Evolutionary conservation across 2,113 vertebrate species (phyloP), one percentile per base, ranked within the genome.

Genomic region (Callipepla squamata): DNA sequence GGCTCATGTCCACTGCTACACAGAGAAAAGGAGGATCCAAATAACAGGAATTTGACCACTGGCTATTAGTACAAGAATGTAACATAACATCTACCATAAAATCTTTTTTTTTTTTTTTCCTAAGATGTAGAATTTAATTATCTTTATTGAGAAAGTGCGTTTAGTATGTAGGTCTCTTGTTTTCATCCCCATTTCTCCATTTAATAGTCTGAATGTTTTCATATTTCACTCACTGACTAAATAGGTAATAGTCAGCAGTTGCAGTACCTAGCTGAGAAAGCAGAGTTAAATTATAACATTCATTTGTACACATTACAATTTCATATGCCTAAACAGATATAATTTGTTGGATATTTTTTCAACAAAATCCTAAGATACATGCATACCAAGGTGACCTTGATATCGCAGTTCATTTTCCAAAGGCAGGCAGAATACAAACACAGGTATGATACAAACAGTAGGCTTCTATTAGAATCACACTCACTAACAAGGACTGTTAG

Each of bases 321-420:
- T 48, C 58, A 57, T 68, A 61, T 84, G 40, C 45, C 69, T 79
- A 67, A 30, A 67, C 68, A 75, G 68, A 5, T 48, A 21, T 21
- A 89, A 65, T 72, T 66, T 76, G 73, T 67, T 32, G 18, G 88
- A 36, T 14, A 80, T 72, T 84, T 59, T 88, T 78, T 23, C 30
- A 86, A 32, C 1, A 72, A 77, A 78, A 59, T 80, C 44, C 44
- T 66, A 63, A 89, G 13, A 81, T 3, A 81, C 72, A 86, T 68
- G 66, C n/a, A 86, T 34, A 73, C 30, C 55, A 93, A 94, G 88
- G 84, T 94, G 73, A 68, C 91, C 84, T 96, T 94, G 51, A 50
- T 8, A 59, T 12, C 40, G 48, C 2, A 73, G 25, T 51, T 72
- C 59, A 50, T 26, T 90, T 82, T 78, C 26, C 80, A 55, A 83